Evolutionary conservation across 1,140 invertebrate genomes (phyloP).

Genomic region (Chymomyza costata): DNA sequence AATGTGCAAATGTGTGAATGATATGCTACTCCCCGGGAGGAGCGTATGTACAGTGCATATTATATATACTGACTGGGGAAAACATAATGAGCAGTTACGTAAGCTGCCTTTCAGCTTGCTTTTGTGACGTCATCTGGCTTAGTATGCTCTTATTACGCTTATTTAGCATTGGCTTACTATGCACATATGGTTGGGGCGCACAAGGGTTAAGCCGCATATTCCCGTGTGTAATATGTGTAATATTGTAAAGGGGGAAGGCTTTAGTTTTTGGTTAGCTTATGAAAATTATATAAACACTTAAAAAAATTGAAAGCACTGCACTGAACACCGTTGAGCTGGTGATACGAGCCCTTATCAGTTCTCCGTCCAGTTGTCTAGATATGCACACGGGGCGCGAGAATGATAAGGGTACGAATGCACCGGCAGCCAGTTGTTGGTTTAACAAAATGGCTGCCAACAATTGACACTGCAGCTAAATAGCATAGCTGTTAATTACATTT

Average conservation of each 20-base stretch:
- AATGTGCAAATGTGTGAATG: too few species aligned
- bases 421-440: slow-evolving; percentile 20
- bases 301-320: neutral
- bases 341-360: slow-evolving; percentile 85
- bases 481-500: too few species aligned
- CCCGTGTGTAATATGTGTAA: neutral
- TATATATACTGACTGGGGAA: too few species aligned
- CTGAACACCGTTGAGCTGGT: slow-evolving; percentile 69
- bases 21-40: too few species aligned
- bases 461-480: neutral
- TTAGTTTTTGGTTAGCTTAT: neutral
- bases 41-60: too few species aligned
- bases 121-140: too few species aligned
- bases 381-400: slow-evolving; percentile 83
- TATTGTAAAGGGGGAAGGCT: neutral
- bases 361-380: slow-evolving; percentile 82
- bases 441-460: slow-evolving; percentile 13
- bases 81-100: too few species aligned
- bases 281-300: neutral
- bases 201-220: neutral
- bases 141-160: neutral
- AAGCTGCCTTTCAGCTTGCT: too few species aligned
- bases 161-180: neutral
- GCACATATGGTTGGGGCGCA: neutral
- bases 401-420: slow-evolving; percentile 81